Evolutionary conservation across 2,113 vertebrate genomes (phyloP), one percentile per base, ranked within the genome.

Genomic region (Brachyistius frenatus): DNA sequence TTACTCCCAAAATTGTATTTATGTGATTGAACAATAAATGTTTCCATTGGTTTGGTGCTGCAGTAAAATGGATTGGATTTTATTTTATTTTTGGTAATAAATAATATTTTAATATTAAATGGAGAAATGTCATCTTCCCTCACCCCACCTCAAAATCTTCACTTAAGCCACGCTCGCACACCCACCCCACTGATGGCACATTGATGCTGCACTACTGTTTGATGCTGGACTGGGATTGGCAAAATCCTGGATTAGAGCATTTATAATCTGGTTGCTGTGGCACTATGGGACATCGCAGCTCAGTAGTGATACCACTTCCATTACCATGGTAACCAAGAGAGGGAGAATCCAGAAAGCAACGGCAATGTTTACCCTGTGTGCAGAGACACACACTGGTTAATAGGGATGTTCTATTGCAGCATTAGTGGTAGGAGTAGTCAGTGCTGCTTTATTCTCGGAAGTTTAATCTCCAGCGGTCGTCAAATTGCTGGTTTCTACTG

Each of bases 221-320:
- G 65, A 73, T 75, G 75, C 67, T 81, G 85, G 78, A 90, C 76
- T 85, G 81, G 90, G 90, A 91, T 91, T 87, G 86, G 75, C 39
- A 61, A 89, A 91, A 92, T 91, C 92, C 86, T 65, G 89, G 93
- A 94, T 94, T 93, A 93, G 54, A 88, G 67, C 70, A 62, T 86
- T 75, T 76, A 69, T 94, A 92, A 93, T 94, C 92, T 86, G 74
- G 73, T 71, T 74, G 88, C 87, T 73, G 83, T 85, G 75, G 82
- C 61, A 65, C 83, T 81, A 57, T 81, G 66, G 84, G 61, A 66
- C 62, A n/a, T 68, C 66, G 67, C 52, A 54, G 76, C 69, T 87
- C 84, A 70, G 56, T 53, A 76, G 68, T 73, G 47, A 66, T 75
- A 78, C 62, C 75, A 62, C 70, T 78, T 16, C 50, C 15, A 55